Conservation (phyloP, 2,888 invertebrate genomes). For the Limnephilus lunatus region DNA sequence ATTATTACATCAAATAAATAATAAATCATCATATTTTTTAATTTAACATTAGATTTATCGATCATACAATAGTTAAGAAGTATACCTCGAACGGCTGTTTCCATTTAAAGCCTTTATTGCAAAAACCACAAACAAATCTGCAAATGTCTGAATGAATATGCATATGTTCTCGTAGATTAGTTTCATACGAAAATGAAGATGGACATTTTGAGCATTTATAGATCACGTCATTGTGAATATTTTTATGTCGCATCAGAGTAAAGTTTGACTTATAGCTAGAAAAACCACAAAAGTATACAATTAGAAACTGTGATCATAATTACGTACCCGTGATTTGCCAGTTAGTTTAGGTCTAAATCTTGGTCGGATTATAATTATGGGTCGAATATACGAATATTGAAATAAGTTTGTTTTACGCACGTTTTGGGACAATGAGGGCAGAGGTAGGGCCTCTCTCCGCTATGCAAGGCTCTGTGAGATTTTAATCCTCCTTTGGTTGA, state of each 20-base stretch:
- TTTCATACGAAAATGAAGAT: conserved; percentile 56
- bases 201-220: conserved; percentile 63
- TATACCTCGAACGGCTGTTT: conserved; percentile 58
- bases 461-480: conserved; percentile 59
- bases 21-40: not conserved
- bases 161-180: conserved; percentile 60
- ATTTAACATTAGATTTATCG: not conserved
- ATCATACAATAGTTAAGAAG: not conserved
- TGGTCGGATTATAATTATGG: not conserved
- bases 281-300: conserved; percentile 3
- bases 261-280: conserved; percentile 61
- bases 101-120: conserved; percentile 63
- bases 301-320: conserved; percentile 3
- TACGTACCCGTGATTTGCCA: not conserved
- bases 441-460: conserved; percentile 51
- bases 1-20: not conserved
- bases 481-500: conserved; percentile 58
- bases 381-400: not conserved
- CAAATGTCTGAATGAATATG: conserved; percentile 57
- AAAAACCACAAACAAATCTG: conserved; percentile 59
- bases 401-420: conserved; percentile 33
- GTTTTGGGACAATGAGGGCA: conserved; percentile 63
- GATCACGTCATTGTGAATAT: conserved; percentile 55
- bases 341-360: not conserved
- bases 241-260: conserved; percentile 56